phyloP scores from a whole-genome alignment of 2,797 vertebrate species.

The Muraenolepis orangiensis region DNA sequence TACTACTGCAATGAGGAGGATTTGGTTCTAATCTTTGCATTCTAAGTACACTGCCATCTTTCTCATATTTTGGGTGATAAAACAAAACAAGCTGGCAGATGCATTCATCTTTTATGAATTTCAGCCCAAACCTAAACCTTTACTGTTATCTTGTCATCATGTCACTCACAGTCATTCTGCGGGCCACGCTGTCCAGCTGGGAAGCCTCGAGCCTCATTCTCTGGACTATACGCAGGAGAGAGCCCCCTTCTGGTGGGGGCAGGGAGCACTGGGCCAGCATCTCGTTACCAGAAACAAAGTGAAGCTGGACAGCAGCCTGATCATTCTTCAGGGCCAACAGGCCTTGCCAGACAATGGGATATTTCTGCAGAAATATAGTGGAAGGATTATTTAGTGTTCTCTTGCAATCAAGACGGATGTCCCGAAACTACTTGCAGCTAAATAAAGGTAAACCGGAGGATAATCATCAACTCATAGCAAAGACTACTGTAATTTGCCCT shows the following conservation, averaged over 20 bases:
- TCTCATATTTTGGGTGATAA: no score
- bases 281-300: conserved; percentile 97
- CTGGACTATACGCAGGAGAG: conserved; percentile 93
- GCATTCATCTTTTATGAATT: background rate
- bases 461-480: background rate
- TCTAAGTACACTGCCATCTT: no score
- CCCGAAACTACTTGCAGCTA: background rate
- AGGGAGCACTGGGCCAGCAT: conserved; percentile 91
- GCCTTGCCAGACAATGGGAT: conserved; percentile 99
- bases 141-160: background rate
- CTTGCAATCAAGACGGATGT: background rate
- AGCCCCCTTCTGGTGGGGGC: conserved; percentile 89
- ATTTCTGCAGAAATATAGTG: conserved; percentile 78
- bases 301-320: conserved; percentile 94
- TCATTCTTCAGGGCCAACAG: conserved; percentile 96
- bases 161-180: conserved; percentile 91
- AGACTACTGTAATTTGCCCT: background rate
- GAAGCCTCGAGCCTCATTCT: conserved; percentile 95
- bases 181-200: conserved; percentile 92
- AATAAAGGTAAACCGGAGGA: background rate
- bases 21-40: no score
- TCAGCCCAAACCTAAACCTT: background rate
- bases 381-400: background rate
- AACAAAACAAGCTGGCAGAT: no score
- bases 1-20: no score